A percentile compares a stretch with the other conserved stretches of the same genome.
These are phyloP conservation scores for Actenoides lindsayi DNA, from an alignment of 2,113 vertebrate species.

Conservation along the genomic window DNA sequence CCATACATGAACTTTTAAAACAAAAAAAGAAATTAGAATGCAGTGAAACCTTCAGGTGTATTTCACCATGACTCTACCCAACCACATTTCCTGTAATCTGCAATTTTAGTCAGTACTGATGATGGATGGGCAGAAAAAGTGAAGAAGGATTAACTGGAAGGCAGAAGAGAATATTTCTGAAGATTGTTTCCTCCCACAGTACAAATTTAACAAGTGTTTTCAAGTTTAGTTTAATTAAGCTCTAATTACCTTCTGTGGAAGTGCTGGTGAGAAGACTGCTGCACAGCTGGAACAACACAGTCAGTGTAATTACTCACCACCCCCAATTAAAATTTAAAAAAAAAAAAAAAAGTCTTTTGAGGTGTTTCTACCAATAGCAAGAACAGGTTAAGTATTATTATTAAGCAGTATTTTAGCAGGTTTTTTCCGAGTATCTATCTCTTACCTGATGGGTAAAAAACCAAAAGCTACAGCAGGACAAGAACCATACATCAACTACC, in stretches of 20 bases:
- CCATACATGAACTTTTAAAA: neutral
- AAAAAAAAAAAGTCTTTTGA: neutral
- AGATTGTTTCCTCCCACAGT: slow-evolving; percentile 22
- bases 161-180: neutral
- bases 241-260: slow-evolving; percentile 32
- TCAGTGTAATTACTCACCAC: neutral
- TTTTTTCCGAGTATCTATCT: neutral
- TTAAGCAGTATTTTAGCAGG: slow-evolving; percentile 23
- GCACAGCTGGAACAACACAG: slow-evolving; percentile 32
- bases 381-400: neutral
- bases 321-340: neutral
- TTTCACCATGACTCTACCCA: neutral
- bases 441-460: neutral
- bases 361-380: neutral
- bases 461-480: neutral
- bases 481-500: neutral
- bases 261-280: slow-evolving; percentile 15
- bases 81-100: neutral
- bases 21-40: neutral
- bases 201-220: slow-evolving; percentile 60
- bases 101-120: neutral
- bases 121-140: neutral
- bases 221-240: slow-evolving; percentile 38
- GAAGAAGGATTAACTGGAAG: neutral
- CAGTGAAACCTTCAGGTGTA: neutral